Evolutionary conservation across 2,888 invertebrate species (phyloP).

Genomic region (Dryobotodes eremita): DNA sequence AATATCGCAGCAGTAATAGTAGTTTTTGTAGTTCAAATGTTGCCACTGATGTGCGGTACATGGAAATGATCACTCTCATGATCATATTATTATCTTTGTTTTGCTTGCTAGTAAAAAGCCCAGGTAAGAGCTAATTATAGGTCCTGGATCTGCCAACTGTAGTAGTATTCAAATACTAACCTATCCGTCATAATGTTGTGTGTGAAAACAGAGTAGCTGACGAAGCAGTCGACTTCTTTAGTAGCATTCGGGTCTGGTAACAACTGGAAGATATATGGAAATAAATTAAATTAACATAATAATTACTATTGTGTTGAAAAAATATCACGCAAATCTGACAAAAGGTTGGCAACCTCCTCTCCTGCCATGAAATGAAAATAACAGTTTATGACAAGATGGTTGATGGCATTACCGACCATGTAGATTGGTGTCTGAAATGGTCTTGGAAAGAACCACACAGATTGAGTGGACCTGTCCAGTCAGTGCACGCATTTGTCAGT

Average conservation of each 20-base stretch:
- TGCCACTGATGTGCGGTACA: too few species aligned
- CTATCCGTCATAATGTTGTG: slow-evolving; percentile 86
- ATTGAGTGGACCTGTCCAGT: too few species aligned
- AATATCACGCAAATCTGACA: too few species aligned
- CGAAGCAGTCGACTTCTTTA: slow-evolving; percentile 78
- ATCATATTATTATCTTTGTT: neutral
- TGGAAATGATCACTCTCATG: neutral
- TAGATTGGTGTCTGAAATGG: too few species aligned
- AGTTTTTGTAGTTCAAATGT: neutral
- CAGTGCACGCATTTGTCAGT: too few species aligned
- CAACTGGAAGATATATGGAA: slow-evolving; percentile 75
- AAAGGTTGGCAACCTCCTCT: too few species aligned
- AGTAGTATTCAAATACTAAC: slow-evolving; percentile 63
- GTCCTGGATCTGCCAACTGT: neutral
- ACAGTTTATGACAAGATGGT: too few species aligned
- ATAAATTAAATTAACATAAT: neutral
- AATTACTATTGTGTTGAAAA: too few species aligned
- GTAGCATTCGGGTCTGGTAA: slow-evolving; percentile 71
- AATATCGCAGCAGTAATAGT: neutral
- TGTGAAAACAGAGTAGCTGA: slow-evolving; percentile 86
- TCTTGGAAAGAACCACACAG: too few species aligned
- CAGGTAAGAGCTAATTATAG: neutral
- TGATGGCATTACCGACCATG: too few species aligned
- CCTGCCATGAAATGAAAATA: too few species aligned
- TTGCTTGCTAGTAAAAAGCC: neutral